Percentiles rank a stretch among this genome's conserved stretches.
Conservation (phyloP, 2,797 vertebrate genomes). For the Danio aesculapii region DNA sequence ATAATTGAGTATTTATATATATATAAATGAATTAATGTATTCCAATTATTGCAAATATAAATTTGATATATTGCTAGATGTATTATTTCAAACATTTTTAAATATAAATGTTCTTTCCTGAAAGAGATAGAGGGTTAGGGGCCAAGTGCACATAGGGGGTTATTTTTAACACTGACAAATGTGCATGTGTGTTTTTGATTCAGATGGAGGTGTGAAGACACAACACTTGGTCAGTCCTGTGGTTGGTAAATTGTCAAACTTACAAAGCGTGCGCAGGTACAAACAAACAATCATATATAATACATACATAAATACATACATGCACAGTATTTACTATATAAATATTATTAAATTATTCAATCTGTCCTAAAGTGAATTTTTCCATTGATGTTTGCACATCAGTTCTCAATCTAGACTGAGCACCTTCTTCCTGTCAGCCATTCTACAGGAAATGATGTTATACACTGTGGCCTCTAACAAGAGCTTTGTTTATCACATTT, state of each 20-base stretch:
- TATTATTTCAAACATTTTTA: neutral
- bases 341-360: neutral
- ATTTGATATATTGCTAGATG: neutral
- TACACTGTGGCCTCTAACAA: neutral
- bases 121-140: neutral
- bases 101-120: too few species aligned
- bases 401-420: neutral
- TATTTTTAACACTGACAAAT: conserved; percentile 5
- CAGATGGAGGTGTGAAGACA: conserved; percentile 10
- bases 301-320: too few species aligned
- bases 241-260: conserved; percentile 17
- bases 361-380: neutral
- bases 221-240: neutral
- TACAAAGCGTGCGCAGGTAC: neutral
- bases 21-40: too few species aligned
- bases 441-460: neutral
- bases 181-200: conserved; percentile 2
- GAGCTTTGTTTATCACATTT: neutral
- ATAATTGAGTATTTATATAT: neutral
- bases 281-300: neutral
- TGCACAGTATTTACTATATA: too few species aligned
- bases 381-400: neutral
- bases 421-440: conserved; percentile 1
- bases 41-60: neutral
- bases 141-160: neutral